Conservation (phyloP, 2,888 invertebrate genomes). For the Teleogryllus oceanicus region DNA sequence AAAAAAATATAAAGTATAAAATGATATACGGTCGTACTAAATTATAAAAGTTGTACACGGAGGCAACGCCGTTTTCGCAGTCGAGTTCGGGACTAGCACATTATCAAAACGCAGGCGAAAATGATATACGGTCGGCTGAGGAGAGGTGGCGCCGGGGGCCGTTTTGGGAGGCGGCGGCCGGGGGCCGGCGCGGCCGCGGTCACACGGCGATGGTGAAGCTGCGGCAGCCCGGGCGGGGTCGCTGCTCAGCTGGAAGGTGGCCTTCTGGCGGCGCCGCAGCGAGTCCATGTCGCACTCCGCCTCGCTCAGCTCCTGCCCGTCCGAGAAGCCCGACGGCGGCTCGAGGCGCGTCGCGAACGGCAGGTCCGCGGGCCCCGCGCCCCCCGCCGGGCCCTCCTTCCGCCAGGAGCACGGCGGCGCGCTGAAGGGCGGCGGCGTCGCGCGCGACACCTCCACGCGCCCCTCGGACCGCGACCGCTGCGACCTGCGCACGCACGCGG, state of each 20-base stretch:
- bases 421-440: constrained; percentile 3
- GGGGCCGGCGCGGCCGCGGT: constrained; percentile 10
- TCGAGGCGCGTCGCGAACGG: constrained; percentile 39
- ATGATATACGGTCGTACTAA: neutral
- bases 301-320: constrained; percentile 39
- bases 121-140: too few species aligned
- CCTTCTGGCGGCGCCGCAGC: constrained; percentile 24
- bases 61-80: neutral
- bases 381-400: neutral
- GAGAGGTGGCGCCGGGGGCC: too few species aligned
- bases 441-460: constrained; percentile 4
- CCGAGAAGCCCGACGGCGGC: constrained; percentile 41
- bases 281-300: constrained; percentile 40
- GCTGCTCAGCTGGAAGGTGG: constrained; percentile 18
- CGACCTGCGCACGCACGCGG: neutral
- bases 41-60: neutral
- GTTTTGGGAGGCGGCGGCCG: neutral
- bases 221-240: neutral
- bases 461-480: constrained; percentile 18
- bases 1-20: neutral
- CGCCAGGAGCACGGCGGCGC: constrained; percentile 1
- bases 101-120: neutral
- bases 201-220: constrained; percentile 2
- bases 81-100: neutral
- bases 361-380: constrained; percentile 12